phyloP scores from a whole-genome alignment of 2,888 invertebrate genomes.

The Eueremaeus valkanovi region DNA sequence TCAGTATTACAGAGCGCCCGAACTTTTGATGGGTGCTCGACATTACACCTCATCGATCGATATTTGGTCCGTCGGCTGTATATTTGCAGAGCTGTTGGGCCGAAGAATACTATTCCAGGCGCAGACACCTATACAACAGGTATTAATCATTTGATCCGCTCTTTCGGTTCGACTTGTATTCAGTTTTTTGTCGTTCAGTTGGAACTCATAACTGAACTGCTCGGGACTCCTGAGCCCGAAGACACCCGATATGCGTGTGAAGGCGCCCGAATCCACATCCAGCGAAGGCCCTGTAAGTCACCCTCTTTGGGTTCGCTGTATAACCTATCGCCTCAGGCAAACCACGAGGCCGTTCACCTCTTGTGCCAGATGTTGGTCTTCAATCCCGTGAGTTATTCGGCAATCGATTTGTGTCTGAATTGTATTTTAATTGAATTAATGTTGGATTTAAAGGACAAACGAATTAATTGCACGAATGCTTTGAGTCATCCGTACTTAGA shows the following conservation, averaged over 20 bases:
- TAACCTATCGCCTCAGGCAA: conserved; percentile 85
- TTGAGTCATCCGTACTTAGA: conserved; percentile 95
- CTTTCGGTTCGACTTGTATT: neutral
- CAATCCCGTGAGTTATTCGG: conserved; percentile 73
- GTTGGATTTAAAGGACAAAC: conserved; percentile 65
- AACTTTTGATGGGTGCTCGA: conserved; percentile 96
- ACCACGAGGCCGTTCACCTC: conserved; percentile 96
- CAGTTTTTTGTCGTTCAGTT: conserved; percentile 59
- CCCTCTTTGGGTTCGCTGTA: conserved; percentile 84
- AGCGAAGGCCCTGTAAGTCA: conserved; percentile 78
- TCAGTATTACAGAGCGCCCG: conserved; percentile 98
- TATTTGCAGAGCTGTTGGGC: conserved; percentile 94
- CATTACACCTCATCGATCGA: conserved; percentile 96
- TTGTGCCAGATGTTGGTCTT: conserved; percentile 96
- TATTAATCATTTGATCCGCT: conserved; percentile 50
- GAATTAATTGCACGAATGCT: conserved; percentile 91
- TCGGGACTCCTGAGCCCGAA: conserved; percentile 90
- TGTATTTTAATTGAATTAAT: neutral
- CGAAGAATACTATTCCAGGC: conserved; percentile 96
- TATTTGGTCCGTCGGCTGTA: conserved; percentile 99
- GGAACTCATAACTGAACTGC: conserved; percentile 92
- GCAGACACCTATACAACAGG: conserved; percentile 94
- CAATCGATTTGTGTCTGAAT: neutral
- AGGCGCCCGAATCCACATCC: conserved; percentile 86
- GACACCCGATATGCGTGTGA: conserved; percentile 98